These are phyloP conservation scores for Chrosomus eos DNA, from an alignment of 2,797 vertebrate genomes.

Conservation along the genomic window DNA sequence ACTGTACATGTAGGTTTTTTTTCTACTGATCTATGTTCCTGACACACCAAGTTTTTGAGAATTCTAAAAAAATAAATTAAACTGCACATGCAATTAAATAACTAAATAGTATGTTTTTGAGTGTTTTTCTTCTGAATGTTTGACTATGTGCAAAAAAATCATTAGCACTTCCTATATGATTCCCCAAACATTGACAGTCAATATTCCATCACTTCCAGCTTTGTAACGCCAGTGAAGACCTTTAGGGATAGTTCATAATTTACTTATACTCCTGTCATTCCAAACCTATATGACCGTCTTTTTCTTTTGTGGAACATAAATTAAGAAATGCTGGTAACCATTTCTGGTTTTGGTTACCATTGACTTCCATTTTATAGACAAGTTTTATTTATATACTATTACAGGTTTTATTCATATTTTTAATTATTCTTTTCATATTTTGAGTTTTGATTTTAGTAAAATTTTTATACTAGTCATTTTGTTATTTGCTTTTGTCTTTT, in stretches of 20 bases:
- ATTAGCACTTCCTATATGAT: background rate
- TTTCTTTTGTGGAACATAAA: background rate
- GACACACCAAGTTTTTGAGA: slow-evolving; percentile 34
- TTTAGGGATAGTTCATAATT: background rate
- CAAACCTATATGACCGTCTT: background rate
- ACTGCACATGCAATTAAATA: slow-evolving; percentile 42
- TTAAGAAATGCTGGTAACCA: background rate
- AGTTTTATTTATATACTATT: background rate
- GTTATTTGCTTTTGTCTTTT: background rate
- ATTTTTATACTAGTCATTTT: background rate
- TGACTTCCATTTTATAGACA: background rate
- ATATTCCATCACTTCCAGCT: background rate
- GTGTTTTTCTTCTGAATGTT: slow-evolving; percentile 3
- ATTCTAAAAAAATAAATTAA: slow-evolving; percentile 62
- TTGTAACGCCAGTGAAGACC: background rate
- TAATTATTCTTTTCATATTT: background rate
- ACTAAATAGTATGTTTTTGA: slow-evolving; percentile 6
- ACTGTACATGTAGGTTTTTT: slow-evolving; percentile 27
- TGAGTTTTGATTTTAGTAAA: background rate
- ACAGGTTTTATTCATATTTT: background rate
- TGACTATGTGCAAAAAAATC: background rate
- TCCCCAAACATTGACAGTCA: background rate
- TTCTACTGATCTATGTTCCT: slow-evolving; percentile 43
- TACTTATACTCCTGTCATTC: too few species aligned
- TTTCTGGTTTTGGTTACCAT: background rate